phyloP scores from a whole-genome alignment of 2,888 invertebrate genomes.

The Melanophora roralis region DNA sequence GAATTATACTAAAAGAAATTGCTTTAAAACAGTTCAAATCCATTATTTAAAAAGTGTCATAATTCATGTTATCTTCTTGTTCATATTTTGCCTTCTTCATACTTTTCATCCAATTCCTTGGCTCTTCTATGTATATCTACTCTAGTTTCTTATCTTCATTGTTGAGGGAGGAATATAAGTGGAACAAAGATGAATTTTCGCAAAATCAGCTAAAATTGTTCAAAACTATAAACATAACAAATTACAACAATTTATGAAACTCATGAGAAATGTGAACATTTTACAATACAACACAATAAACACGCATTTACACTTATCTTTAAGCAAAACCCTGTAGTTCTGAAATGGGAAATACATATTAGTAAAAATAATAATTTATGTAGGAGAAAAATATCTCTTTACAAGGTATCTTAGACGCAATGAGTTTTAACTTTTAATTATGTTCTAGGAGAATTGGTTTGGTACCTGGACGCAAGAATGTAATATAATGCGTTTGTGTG shows the following conservation, averaged over 20 bases:
- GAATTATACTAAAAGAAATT: slow-evolving; percentile 31
- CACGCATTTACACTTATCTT: not conserved
- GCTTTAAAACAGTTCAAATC: slow-evolving; percentile 47
- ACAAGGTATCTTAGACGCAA: too few relatives aligned
- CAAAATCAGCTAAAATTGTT: slow-evolving; percentile 64
- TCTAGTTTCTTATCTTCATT: not conserved
- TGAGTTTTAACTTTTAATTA: too few relatives aligned
- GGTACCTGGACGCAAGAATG: too few relatives aligned
- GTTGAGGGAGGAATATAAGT: not conserved
- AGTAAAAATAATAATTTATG: not conserved
- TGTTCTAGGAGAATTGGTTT: too few relatives aligned
- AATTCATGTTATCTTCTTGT: slow-evolving; percentile 53
- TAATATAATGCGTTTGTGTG: too few relatives aligned
- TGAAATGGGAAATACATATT: too few relatives aligned
- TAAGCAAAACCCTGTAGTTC: not conserved
- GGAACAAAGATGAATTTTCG: slow-evolving; percentile 32
- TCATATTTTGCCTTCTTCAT: slow-evolving; percentile 35
- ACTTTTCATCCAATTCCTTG: not conserved
- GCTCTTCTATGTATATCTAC: slow-evolving; percentile 5
- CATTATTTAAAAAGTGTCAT: slow-evolving; percentile 52
- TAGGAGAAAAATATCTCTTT: too few relatives aligned
- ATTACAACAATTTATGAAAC: slow-evolving; percentile 62
- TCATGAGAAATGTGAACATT: slow-evolving; percentile 33
- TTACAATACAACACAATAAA: not conserved
- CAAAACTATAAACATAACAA: slow-evolving; percentile 62